phyloP scores from a whole-genome alignment of 2,797 vertebrate genomes.

The Gallirallus australis region DNA sequence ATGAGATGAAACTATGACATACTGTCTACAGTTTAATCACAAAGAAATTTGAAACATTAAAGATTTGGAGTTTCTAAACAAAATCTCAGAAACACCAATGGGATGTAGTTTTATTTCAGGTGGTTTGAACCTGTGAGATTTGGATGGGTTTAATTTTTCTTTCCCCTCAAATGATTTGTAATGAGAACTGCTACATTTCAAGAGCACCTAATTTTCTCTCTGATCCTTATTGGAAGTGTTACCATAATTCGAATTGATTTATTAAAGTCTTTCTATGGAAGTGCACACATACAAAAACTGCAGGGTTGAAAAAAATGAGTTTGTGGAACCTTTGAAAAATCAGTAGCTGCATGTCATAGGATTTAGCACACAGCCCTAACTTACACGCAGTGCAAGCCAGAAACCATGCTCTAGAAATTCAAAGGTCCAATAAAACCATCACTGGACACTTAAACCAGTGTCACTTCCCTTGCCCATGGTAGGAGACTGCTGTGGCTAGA shows the following conservation, averaged over 20 bases:
- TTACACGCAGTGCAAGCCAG: not conserved
- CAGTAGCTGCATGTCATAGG: not conserved
- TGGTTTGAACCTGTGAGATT: slow-evolving; percentile 16
- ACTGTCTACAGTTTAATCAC: slow-evolving; percentile 66
- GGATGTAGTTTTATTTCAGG: slow-evolving; percentile 1
- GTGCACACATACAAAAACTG: not conserved
- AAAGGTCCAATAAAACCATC: not conserved
- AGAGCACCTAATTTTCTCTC: slow-evolving; percentile 28
- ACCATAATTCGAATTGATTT: slow-evolving; percentile 21
- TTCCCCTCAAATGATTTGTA: not conserved
- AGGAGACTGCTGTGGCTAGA: not conserved
- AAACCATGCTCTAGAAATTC: not conserved
- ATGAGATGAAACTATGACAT: slow-evolving; percentile 57
- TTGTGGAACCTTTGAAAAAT: not conserved
- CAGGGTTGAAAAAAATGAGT: not conserved
- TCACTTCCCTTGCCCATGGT: not conserved
- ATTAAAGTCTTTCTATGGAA: not conserved
- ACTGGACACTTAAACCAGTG: not conserved
- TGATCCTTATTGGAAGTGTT: slow-evolving; percentile 51
- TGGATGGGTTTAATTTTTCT: not conserved
- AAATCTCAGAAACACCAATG: slow-evolving; percentile 30
- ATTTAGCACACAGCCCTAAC: not conserved
- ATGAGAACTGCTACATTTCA: slow-evolving; percentile 55
- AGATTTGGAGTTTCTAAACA: not conserved
- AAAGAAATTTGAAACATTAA: slow-evolving; percentile 57